A percentile compares a stretch with the other conserved stretches of the same genome.
Evolutionary conservation across 2,113 vertebrate species (phyloP).

Genomic region (Otocyon megalotis): DNA sequence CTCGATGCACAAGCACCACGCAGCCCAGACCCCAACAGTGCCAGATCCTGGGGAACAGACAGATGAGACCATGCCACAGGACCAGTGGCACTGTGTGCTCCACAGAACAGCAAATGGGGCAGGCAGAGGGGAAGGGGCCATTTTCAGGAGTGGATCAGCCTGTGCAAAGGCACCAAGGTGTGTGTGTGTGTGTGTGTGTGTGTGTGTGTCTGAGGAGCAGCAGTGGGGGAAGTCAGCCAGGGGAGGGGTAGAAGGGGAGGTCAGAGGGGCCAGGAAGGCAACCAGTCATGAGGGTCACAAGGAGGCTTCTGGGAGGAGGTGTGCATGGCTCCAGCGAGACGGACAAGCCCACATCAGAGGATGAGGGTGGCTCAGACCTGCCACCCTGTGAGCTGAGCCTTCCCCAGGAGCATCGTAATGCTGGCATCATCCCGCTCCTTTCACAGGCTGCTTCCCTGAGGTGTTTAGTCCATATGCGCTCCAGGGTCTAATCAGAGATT

Average conservation of each 20-base stretch:
- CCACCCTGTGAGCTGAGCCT: neutral
- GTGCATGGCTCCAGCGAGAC: neutral
- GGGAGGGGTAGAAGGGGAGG: neutral
- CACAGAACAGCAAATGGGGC: neutral
- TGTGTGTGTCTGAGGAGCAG: neutral
- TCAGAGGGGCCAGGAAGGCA: too few species aligned
- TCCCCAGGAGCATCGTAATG: neutral
- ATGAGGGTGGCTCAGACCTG: neutral
- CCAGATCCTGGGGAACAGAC: neutral
- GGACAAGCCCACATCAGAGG: neutral
- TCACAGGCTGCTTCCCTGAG: neutral
- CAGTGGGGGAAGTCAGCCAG: neutral
- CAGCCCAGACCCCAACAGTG: too few species aligned
- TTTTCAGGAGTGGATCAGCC: neutral
- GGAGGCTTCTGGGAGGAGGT: neutral
- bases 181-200: neutral
- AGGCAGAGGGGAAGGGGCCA: neutral
- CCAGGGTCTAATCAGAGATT: neutral
- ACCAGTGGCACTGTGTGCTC: accelerated
- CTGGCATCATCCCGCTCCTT: neutral
- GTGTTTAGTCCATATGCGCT: neutral
- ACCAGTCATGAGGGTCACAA: too few species aligned
- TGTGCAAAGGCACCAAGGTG: neutral
- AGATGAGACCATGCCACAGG: accelerated
- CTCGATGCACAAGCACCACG: neutral